Conservation (phyloP, 1,140 invertebrate species). For the Nixonia krombeini region DNA sequence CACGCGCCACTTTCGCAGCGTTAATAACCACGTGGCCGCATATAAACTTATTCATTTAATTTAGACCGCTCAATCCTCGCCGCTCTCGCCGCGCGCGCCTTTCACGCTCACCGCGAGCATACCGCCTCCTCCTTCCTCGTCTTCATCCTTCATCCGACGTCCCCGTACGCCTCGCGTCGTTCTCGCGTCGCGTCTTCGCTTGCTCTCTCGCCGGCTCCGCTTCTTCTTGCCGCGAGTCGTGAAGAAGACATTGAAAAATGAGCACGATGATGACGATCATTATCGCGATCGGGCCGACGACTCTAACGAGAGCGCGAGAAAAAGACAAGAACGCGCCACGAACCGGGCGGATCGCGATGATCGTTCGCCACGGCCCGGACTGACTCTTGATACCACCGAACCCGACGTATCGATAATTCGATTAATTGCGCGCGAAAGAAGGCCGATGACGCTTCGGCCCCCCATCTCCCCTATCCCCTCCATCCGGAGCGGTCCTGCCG, state of each 20-base stretch:
- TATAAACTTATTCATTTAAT: too few relatives aligned
- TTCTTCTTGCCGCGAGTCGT: slow-evolving; percentile 44
- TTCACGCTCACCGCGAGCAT: too few relatives aligned
- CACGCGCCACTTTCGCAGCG: too few relatives aligned
- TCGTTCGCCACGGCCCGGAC: slow-evolving; percentile 40
- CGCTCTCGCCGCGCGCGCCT: too few relatives aligned
- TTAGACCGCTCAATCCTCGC: too few relatives aligned
- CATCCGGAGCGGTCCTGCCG: too few relatives aligned
- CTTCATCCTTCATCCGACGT: slow-evolving; percentile 1
- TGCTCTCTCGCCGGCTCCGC: not conserved
- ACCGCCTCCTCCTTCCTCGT: too few relatives aligned
- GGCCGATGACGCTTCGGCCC: too few relatives aligned
- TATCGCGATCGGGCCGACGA: slow-evolving; percentile 57
- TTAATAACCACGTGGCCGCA: too few relatives aligned
- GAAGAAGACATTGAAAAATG: slow-evolving; percentile 66
- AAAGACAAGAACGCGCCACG: slow-evolving; percentile 25
- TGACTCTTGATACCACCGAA: slow-evolving; percentile 40
- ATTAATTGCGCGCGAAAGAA: slow-evolving; percentile 51
- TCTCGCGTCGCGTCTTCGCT: slow-evolving; percentile 44
- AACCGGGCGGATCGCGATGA: slow-evolving; percentile 21
- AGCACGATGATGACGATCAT: slow-evolving; percentile 61
- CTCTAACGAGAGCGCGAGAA: slow-evolving; percentile 48
- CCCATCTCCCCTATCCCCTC: too few relatives aligned
- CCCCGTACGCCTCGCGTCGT: not conserved
- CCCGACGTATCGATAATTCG: slow-evolving; percentile 51